A percentile compares a stretch with the other conserved stretches of the same genome.
Evolutionary conservation across 2,113 vertebrate genomes (phyloP).

Genomic region (Hydropotes inermis): DNA sequence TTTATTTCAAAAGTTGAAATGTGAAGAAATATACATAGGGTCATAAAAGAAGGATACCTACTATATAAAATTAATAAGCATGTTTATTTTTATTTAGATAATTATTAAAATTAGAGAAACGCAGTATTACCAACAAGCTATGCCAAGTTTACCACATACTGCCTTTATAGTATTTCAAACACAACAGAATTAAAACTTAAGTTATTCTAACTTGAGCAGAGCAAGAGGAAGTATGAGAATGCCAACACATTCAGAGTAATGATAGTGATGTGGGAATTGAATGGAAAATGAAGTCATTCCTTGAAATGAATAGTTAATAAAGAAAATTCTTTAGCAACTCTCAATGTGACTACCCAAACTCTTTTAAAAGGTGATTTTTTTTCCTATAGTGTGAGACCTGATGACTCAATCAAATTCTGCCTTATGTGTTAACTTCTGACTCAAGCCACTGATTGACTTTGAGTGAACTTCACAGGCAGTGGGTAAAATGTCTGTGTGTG

Average conservation of each 20-base stretch:
- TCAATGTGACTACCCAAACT: neutral
- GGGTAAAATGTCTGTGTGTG: neutral
- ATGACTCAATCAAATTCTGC: neutral
- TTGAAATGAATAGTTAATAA: neutral
- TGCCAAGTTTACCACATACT: neutral
- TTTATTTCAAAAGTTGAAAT: neutral
- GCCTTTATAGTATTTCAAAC: neutral
- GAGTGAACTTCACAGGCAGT: neutral
- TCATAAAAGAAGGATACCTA: neutral
- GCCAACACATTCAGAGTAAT: neutral
- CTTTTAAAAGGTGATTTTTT: neutral
- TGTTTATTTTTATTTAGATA: neutral
- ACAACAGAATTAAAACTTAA: neutral
- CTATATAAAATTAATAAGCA: neutral
- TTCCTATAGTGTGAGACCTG: neutral
- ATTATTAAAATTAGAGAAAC: neutral
- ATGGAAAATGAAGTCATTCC: neutral
- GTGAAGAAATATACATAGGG: neutral
- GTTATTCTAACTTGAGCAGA: neutral
- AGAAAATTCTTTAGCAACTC: neutral
- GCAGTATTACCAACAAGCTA: neutral
- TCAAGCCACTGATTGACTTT: neutral
- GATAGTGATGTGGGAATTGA: neutral
- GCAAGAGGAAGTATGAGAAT: neutral
- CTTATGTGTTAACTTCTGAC: neutral